Conservation (phyloP, 2,113 vertebrate species). For the Neomonachus schauinslandi region DNA sequence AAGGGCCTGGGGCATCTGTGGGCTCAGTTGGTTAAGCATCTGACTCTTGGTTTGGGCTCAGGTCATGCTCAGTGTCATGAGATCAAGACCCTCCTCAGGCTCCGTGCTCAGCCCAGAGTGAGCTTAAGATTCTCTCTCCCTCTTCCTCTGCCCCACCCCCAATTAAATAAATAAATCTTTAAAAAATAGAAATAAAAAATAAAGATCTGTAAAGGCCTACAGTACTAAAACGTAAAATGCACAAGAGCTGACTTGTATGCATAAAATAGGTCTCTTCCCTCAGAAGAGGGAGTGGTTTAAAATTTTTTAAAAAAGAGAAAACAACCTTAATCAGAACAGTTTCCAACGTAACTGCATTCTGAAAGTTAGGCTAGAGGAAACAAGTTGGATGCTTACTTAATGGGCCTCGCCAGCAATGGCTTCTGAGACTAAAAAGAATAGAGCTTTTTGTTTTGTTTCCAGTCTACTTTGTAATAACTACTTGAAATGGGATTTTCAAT, state of each 20-base stretch:
- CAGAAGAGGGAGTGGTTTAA: slow-evolving; percentile 50
- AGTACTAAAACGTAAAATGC: neutral
- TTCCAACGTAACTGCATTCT: slow-evolving; percentile 31
- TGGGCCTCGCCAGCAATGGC: neutral
- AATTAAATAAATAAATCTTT: neutral
- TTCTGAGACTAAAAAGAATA: slow-evolving; percentile 37
- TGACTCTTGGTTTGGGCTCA: too few species aligned
- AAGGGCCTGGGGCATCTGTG: neutral
- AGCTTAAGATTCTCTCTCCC: neutral
- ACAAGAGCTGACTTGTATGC: slow-evolving; percentile 32
- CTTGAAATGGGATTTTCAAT: neutral
- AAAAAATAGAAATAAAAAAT: neutral
- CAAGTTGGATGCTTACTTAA: neutral
- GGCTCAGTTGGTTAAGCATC: too few species aligned
- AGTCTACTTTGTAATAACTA: neutral
- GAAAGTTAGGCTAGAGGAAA: slow-evolving; percentile 36
- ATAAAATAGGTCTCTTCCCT: slow-evolving; percentile 46
- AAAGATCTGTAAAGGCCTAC: neutral
- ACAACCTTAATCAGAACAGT: slow-evolving; percentile 39
- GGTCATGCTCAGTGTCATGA: too few species aligned
- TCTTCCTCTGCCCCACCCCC: neutral
- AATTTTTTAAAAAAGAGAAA: neutral
- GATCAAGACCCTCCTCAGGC: too few species aligned
- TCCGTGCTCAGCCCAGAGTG: too few species aligned
- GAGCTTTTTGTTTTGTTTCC: slow-evolving; percentile 52